A percentile compares a stretch with the other conserved stretches of the same genome.
These are phyloP conservation scores for Saccostrea cuccullata DNA, from an alignment of 1,140 invertebrate species.

Conservation along the genomic window DNA sequence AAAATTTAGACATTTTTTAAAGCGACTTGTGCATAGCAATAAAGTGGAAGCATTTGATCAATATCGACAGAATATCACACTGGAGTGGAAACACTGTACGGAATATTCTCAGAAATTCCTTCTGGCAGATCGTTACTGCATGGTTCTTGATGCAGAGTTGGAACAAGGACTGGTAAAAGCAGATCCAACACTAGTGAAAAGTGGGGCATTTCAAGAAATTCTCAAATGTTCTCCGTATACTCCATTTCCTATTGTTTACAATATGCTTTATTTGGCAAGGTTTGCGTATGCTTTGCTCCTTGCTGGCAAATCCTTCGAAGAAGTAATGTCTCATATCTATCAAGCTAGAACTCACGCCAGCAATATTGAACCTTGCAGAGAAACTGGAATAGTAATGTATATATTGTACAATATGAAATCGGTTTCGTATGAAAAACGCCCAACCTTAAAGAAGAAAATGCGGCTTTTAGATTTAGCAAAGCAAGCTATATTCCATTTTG, in stretches of 20 bases:
- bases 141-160: constrained; percentile 35
- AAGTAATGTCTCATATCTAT: constrained; percentile 2
- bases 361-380: constrained; percentile 30
- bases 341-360: neutral
- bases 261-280: constrained; percentile 24
- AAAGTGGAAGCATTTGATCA: neutral
- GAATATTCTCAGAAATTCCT: neutral
- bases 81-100: neutral
- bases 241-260: neutral
- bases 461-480: constrained; percentile 15
- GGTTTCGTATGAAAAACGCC: constrained; percentile 3
- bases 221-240: constrained; percentile 7
- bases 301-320: neutral
- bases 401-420: constrained; percentile 42
- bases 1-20: neutral
- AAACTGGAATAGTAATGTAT: constrained; percentile 38
- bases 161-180: constrained; percentile 18
- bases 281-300: constrained; percentile 34
- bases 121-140: constrained; percentile 35
- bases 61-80: neutral
- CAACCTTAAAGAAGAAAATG: neutral
- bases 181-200: constrained; percentile 19
- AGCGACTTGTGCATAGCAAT: neutral
- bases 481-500: constrained; percentile 25
- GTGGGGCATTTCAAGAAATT: neutral